phyloP scores from a whole-genome alignment of 2,113 vertebrate genomes.

The Macquaria ambigua region DNA sequence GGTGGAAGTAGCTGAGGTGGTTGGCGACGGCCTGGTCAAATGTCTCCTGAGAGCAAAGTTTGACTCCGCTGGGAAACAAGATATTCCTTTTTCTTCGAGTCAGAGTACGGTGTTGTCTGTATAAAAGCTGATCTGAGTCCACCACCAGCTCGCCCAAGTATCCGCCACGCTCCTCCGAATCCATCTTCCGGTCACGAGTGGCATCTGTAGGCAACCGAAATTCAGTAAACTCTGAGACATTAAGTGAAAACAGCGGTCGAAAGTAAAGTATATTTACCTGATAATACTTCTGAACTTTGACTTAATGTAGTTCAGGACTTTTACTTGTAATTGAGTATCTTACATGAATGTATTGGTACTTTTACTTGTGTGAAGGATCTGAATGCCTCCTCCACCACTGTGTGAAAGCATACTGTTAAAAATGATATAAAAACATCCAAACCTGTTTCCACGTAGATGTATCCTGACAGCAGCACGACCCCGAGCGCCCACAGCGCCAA shows the following conservation, averaged over 20 bases:
- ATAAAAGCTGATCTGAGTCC: constrained; percentile 19
- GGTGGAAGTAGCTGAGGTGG: constrained; percentile 92
- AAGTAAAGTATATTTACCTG: too few species aligned
- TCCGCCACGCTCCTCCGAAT: not conserved
- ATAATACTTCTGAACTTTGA: too few species aligned
- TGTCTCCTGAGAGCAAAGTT: constrained; percentile 91
- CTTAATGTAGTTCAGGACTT: too few species aligned
- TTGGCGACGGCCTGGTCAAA: constrained; percentile 87
- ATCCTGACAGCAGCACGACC: constrained; percentile 78
- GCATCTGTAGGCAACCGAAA: not conserved
- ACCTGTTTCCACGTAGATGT: constrained; percentile 81
- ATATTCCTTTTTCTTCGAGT: constrained; percentile 85
- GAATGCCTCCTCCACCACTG: too few species aligned
- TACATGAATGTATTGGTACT: too few species aligned
- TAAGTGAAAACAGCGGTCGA: too few species aligned
- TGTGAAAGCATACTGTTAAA: too few species aligned
- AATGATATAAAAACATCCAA: not conserved
- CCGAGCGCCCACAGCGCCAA: constrained; percentile 79
- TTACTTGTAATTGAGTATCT: too few species aligned
- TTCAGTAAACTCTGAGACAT: not conserved
- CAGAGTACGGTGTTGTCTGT: constrained; percentile 55
- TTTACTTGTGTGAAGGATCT: too few species aligned
- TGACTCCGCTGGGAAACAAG: constrained; percentile 91
- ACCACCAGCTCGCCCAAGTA: not conserved
- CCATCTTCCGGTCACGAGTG: not conserved